Percentiles rank a stretch among this genome's conserved stretches.
Evolutionary conservation across 2,797 vertebrate species (phyloP).

Genomic region (Scyliorhinus canicula): DNA sequence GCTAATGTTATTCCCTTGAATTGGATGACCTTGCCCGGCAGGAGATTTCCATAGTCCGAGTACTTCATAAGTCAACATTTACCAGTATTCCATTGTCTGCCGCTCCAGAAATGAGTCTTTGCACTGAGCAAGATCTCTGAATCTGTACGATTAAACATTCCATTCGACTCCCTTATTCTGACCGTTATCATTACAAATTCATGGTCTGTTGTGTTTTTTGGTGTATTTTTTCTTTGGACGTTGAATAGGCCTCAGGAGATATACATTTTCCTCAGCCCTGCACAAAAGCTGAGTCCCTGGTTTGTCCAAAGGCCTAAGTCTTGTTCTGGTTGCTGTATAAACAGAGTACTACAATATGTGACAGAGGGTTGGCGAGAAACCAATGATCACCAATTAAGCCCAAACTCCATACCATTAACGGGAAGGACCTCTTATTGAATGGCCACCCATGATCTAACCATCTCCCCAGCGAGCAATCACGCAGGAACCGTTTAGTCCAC

Average conservation of each 20-base stretch:
- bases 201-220: not conserved
- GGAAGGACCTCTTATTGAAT: too few species aligned
- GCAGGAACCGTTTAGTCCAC: too few species aligned
- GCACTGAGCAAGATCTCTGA: not conserved
- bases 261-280: not conserved
- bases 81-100: not conserved
- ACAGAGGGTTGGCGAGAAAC: not conserved
- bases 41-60: not conserved
- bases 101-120: not conserved
- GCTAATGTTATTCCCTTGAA: not conserved
- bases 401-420: too few species aligned
- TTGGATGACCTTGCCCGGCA: not conserved
- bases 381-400: too few species aligned
- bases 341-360: too few species aligned
- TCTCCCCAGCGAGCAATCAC: too few species aligned
- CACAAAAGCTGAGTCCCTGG: not conserved
- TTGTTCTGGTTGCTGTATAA: not conserved
- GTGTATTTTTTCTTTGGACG: not conserved
- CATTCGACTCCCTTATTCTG: not conserved
- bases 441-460: too few species aligned
- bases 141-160: not conserved
- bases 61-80: not conserved
- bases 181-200: not conserved
- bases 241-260: not conserved
- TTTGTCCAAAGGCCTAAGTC: not conserved